These are phyloP conservation scores for Anabacerthia variegaticeps DNA, from an alignment of 2,797 vertebrate species.

Conservation along the genomic window DNA sequence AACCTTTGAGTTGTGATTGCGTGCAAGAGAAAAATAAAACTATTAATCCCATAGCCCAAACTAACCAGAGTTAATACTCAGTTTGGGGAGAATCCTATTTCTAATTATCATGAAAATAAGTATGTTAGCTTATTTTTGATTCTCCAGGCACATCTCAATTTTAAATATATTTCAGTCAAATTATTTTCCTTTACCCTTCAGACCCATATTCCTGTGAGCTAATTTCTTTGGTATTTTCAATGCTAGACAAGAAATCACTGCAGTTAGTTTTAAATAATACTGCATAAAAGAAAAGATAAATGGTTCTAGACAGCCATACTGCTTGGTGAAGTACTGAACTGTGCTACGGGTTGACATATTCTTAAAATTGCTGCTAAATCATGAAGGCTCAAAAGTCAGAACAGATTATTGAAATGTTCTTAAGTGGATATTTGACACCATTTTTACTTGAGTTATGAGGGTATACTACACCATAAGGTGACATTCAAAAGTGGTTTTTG, in stretches of 20 bases:
- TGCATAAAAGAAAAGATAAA: conserved; percentile 12
- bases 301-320: not conserved
- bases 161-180: not conserved
- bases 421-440: conserved; percentile 8
- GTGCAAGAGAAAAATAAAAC: not conserved
- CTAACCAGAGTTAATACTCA: not conserved
- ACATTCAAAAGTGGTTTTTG: conserved; percentile 20
- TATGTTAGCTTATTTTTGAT: not conserved
- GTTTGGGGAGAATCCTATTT: not conserved
- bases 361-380: conserved; percentile 34
- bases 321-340: conserved; percentile 25
- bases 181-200: not conserved
- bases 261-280: conserved; percentile 1
- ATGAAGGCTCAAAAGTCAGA: not conserved
- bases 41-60: not conserved
- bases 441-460: conserved; percentile 29
- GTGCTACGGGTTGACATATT: not conserved
- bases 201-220: not conserved
- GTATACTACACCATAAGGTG: not conserved
- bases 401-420: conserved; percentile 13
- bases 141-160: not conserved
- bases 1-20: not conserved
- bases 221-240: not conserved
- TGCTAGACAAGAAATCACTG: not conserved
- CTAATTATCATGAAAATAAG: not conserved